phyloP scores from a whole-genome alignment of 2,113 vertebrate species.

The Octodon degus region DNA sequence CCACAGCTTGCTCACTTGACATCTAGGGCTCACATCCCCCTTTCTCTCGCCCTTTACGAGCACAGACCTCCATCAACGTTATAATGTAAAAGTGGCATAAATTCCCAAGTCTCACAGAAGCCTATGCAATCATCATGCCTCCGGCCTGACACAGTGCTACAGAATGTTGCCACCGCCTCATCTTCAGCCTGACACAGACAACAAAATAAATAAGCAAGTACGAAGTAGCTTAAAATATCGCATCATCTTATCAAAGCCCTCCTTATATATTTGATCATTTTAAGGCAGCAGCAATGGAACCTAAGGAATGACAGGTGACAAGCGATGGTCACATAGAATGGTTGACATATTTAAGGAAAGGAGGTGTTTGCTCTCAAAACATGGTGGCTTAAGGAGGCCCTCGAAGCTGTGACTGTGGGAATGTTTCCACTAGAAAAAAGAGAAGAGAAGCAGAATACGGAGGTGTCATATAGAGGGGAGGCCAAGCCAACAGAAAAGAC shows the following conservation, averaged over 20 bases:
- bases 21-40: not conserved
- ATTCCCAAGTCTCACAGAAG: not conserved
- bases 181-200: not conserved
- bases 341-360: not conserved
- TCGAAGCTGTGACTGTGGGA: not conserved
- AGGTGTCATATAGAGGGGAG: not conserved
- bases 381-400: not conserved
- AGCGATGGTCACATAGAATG: not conserved
- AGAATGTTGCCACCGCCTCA: not conserved
- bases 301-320: not conserved
- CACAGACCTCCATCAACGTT: not conserved
- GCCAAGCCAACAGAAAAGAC: not conserved
- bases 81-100: not conserved
- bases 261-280: not conserved
- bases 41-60: not conserved
- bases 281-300: not conserved
- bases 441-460: not conserved
- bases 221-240: not conserved
- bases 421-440: not conserved
- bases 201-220: not conserved
- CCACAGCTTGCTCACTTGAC: not conserved
- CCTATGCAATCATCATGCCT: not conserved
- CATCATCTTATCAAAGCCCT: not conserved
- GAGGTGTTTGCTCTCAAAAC: not conserved
- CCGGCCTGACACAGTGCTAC: not conserved